Conservation (phyloP, 1,140 invertebrate genomes). For the Sycobia sp. region DNA sequence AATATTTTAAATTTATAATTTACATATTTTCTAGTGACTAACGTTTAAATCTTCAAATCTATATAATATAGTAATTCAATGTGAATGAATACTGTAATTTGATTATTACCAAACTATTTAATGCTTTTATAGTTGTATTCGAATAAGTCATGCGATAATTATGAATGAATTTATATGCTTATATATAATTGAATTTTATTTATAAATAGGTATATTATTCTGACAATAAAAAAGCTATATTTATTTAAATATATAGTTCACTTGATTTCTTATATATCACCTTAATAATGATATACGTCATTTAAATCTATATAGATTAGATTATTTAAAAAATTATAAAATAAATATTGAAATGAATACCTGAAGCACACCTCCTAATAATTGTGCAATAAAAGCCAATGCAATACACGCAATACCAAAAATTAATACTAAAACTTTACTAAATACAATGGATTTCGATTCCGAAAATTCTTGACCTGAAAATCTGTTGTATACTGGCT, state of each 20-base stretch:
- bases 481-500: constrained; percentile 50
- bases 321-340: constrained; percentile 10
- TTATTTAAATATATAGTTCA: neutral
- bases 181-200: too few species aligned
- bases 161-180: too few species aligned
- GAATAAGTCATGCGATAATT: too few species aligned
- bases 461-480: constrained; percentile 40
- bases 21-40: too few species aligned
- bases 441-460: constrained; percentile 52
- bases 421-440: constrained; percentile 69
- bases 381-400: constrained; percentile 76
- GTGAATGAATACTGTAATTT: too few species aligned
- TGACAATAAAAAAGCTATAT: neutral
- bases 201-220: neutral
- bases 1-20: too few species aligned
- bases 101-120: too few species aligned
- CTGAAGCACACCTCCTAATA: constrained; percentile 72
- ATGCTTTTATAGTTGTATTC: too few species aligned
- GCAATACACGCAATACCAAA: constrained; percentile 74
- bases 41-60: too few species aligned
- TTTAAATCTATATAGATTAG: too few species aligned
- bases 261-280: neutral
- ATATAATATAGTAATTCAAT: too few species aligned
- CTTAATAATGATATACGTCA: neutral
- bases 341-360: constrained; percentile 38